Evolutionary conservation across 92 coral and sea anemone genomes (phyloP), one percentile per base, ranked within the genome.

Genomic region (Metridium senile): DNA sequence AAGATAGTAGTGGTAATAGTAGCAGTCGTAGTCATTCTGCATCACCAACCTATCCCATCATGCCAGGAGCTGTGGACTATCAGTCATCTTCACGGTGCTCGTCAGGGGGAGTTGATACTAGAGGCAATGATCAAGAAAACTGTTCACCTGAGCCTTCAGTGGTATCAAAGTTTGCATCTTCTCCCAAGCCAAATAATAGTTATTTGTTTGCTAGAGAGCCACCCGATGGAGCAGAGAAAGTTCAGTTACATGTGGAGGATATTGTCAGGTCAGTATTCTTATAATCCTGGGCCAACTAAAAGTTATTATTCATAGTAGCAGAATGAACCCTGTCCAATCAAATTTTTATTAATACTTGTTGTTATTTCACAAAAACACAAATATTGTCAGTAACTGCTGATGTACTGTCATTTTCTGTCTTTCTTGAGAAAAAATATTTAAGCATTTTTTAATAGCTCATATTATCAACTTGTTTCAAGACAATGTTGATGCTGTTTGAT

Each of bases 201-300:
- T 94, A 89, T 71, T 75, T 84, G 34, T 94, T 94, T 87, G 97
- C 97, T 31, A 83, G 98, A 35, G 98, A 94, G 29, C 98, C 98
- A 32, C 98, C 98, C 20, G 98, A 94, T 82, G 98, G 98, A 11
- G 98, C 98, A 0, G 98, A 94, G 85, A 94, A 92, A 70, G 97
- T 94, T 18, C 94, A 93, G 25, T 66, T 85, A 9, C 97, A 92
- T 71, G 87, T 91, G 31, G 97, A 92, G 67, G 98, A 92, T 72
- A 64, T 76, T 65, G 90, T 80, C 62, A 62, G 81, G 98, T 94
- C 25, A 85, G 98, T 49, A 3, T 9, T 39, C 2, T 59, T 9
- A 17, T 22, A 54, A n/a, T n/a, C n/a, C n/a, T n/a, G n/a, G n/a
- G n/a, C n/a, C n/a, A n/a, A n/a, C n/a, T n/a, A n/a, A n/a, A n/a